Evolutionary conservation across 2,113 vertebrate genomes (phyloP), one percentile per base, ranked within the genome.

Genomic region (Hippocampus mohnikei): DNA sequence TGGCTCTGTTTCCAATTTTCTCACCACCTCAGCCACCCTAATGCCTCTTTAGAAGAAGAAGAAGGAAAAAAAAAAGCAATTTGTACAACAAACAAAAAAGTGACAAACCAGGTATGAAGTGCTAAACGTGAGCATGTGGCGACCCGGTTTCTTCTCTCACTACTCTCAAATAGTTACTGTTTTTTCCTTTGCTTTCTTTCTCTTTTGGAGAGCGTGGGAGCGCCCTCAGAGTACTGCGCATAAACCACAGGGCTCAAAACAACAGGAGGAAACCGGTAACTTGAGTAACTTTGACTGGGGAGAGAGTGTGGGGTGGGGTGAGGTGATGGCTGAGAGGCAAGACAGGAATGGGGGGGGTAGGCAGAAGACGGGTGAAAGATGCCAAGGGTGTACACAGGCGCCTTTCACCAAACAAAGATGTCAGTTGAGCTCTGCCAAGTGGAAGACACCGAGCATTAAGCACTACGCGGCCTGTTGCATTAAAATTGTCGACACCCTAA

Each of bases 1-100:
- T 86, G 88, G 88, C 81, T 93, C 91, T 93, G 91, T 89, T 93
- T 92, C 88, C 88, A 91, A 92, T 91, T 90, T 91, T 90, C 87
- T 90, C 90, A 89, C 88, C 83, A 85, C 81, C 80, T 88, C 87
- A 56, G 72, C 80, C 81, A 75, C 79, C 84, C 84, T 81, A 79
- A 85, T 78, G 79, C 83, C 88, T 77, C 80, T n/a, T 16, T 37
- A 37, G 33, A 37, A 37, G 33, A 37, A 40, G 40, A 16, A 41
- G 52, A 80, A 75, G 60, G 79, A 81, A 33, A 27, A 27, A 27
- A 27, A 33, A 4, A 33, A 33, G 73, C 75, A 82, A 72, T 74
- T 80, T 80, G 70, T 87, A 79, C 87, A 82, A 75, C 84, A 87
- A 77, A 68, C 42, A 76, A 74, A 60, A 80, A 80, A 68, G 29